phyloP scores from a whole-genome alignment of 2,113 vertebrate species.

The Elgaria multicarinata region DNA sequence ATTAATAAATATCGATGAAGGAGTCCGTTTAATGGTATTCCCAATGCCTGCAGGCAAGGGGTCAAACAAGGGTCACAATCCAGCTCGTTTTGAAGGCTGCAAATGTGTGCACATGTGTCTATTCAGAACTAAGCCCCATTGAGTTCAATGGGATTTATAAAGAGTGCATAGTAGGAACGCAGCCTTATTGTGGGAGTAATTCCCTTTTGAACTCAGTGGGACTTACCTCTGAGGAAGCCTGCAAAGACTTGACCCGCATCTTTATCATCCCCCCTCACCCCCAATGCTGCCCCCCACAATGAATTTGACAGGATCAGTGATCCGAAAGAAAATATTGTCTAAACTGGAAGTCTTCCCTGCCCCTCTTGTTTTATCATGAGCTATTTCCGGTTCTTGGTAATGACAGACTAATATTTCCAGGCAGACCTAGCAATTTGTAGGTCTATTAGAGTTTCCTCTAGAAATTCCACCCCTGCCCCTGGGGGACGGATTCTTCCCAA shows the following conservation, averaged over 20 bases:
- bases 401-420: neutral
- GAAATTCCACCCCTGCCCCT: neutral
- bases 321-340: neutral
- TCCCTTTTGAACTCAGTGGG: neutral
- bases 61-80: neutral
- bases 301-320: neutral
- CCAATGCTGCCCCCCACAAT: neutral
- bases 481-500: neutral
- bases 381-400: neutral
- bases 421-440: neutral
- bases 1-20: neutral
- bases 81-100: neutral
- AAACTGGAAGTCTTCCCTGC: neutral
- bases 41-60: neutral
- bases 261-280: neutral
- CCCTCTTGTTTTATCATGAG: neutral
- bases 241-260: neutral
- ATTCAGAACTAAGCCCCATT: neutral
- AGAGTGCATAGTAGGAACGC: no score
- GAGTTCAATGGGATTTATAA: neutral
- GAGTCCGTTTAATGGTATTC: neutral
- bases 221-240: neutral
- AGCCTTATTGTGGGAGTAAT: no score
- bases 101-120: accelerated
- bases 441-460: neutral